phyloP scores from a whole-genome alignment of 2,113 vertebrate genomes.

The Bolborhynchus lineola region DNA sequence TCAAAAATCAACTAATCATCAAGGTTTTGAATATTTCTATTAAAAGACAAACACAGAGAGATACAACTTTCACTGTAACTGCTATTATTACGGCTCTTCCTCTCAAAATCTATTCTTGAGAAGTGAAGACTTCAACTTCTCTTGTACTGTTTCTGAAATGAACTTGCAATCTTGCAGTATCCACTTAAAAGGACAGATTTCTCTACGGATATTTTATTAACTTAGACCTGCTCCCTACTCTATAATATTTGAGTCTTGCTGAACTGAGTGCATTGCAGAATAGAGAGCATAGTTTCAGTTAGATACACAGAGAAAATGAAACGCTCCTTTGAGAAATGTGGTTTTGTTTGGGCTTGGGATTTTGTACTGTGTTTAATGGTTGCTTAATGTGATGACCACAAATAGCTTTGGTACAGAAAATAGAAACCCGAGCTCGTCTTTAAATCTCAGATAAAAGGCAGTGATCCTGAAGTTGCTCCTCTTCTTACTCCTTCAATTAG shows the following conservation, averaged over 20 bases:
- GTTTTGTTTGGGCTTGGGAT: neutral
- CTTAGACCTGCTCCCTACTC: neutral
- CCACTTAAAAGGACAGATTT: neutral
- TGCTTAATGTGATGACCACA: neutral
- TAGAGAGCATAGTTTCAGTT: neutral
- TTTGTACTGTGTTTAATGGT: neutral
- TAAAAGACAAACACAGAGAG: neutral
- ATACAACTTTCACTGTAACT: neutral
- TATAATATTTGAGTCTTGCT: neutral
- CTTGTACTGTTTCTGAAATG: neutral
- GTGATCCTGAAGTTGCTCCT: neutral
- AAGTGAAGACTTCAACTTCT: neutral
- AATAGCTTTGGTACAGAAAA: neutral
- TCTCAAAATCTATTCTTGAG: neutral
- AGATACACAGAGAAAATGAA: neutral
- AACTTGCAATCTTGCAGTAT: neutral
- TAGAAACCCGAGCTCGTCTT: neutral
- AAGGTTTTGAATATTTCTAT: neutral
- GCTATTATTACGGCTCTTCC: neutral
- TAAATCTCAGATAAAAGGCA: neutral
- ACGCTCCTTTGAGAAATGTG: neutral
- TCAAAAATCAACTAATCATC: neutral
- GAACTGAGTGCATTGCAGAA: neutral
- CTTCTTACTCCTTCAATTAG: neutral
- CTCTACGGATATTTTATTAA: neutral